phyloP scores from a whole-genome alignment of 2,888 invertebrate genomes.

The Tridacna gigas region DNA sequence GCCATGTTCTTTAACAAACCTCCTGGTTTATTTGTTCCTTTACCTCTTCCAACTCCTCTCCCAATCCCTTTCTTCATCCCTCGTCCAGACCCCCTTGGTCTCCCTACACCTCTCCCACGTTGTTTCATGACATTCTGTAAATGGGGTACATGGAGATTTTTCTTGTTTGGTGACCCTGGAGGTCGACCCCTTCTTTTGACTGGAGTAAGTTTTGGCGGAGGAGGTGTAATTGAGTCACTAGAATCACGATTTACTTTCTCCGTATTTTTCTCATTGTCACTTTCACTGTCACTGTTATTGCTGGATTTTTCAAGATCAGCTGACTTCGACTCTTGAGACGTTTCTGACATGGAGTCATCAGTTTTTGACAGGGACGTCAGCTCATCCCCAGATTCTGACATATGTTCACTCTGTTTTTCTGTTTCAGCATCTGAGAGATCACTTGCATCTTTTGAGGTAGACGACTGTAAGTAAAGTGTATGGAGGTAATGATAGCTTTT shows the following conservation, averaged over 20 bases:
- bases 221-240: slow-evolving; percentile 64
- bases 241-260: slow-evolving; percentile 57
- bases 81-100: slow-evolving; percentile 42
- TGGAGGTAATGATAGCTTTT: no score
- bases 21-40: slow-evolving; percentile 37
- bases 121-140: slow-evolving; percentile 51
- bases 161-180: slow-evolving; percentile 49
- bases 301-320: slow-evolving; percentile 53
- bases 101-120: slow-evolving; percentile 45
- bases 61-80: slow-evolving; percentile 56
- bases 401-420: slow-evolving; percentile 38
- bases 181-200: slow-evolving; percentile 58
- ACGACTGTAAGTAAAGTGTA: slow-evolving; percentile 51
- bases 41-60: slow-evolving; percentile 46
- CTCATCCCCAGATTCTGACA: slow-evolving; percentile 57
- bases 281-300: slow-evolving; percentile 43
- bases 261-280: slow-evolving; percentile 41
- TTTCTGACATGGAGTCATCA: slow-evolving; percentile 61
- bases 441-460: slow-evolving; percentile 54
- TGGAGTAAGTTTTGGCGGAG: slow-evolving; percentile 61
- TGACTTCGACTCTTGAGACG: slow-evolving; percentile 53
- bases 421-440: slow-evolving; percentile 59
- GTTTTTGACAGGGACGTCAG: slow-evolving; percentile 51
- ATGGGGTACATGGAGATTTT: slow-evolving; percentile 50
- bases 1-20: slow-evolving; percentile 53